Percentiles rank a stretch among this genome's conserved stretches.
phyloP scores from a whole-genome alignment of 2,888 invertebrate genomes.

The Criorhina ranunculi region DNA sequence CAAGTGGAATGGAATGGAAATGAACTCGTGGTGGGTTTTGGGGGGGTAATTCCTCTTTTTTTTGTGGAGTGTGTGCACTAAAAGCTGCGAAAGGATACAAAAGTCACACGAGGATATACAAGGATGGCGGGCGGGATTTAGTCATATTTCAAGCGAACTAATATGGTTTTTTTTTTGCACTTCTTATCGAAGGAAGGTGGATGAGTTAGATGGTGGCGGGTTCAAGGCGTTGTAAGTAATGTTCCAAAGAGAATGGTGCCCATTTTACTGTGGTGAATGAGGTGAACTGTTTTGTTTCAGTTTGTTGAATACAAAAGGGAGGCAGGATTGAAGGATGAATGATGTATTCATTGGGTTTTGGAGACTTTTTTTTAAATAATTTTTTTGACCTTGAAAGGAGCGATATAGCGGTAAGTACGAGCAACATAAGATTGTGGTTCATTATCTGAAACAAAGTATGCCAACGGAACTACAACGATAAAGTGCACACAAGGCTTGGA shows the following conservation, averaged over 20 bases:
- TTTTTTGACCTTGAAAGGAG: no score
- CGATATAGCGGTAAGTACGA: no score
- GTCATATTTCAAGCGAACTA: constrained; percentile 59
- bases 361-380: no score
- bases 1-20: constrained; percentile 48
- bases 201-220: not conserved
- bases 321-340: no score
- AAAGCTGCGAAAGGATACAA: constrained; percentile 33
- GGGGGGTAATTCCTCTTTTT: constrained; percentile 3
- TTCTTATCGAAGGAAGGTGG: constrained; percentile 36
- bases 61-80: constrained; percentile 11
- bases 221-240: constrained; percentile 24
- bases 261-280: constrained; percentile 26
- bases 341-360: no score
- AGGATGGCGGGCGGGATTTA: constrained; percentile 26
- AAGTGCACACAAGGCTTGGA: no score
- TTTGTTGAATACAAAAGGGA: no score
- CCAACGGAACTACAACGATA: no score
- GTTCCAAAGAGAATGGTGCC: no score
- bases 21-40: constrained; percentile 12
- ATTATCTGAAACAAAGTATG: no score
- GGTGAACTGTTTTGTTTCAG: constrained; percentile 29
- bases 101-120: constrained; percentile 31
- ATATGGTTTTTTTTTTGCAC: constrained; percentile 40
- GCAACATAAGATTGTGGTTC: no score